Evolutionary conservation across 2,888 invertebrate species (phyloP), one percentile per base, ranked within the genome.

Genomic region (Leucania comma): DNA sequence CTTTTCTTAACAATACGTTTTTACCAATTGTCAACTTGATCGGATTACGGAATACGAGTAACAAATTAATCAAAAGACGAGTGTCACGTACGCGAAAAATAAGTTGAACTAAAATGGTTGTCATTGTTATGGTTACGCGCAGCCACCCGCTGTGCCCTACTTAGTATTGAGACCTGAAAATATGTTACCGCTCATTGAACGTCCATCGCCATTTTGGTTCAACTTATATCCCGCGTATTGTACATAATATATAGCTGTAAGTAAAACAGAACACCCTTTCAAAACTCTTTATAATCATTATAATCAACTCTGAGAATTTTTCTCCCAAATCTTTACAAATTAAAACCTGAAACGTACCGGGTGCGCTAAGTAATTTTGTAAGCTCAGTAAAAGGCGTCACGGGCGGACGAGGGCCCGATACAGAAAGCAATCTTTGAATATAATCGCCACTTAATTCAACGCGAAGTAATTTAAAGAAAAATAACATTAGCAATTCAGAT

Each of bases 401-500:
- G 80, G 78, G 76, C 87, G 87, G 88, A 90, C 88, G 89, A 85
- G 84, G 88, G 86, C 80, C 83, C 91, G 90, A 93, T 93, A 89
- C 89, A 86, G 89, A 90, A 90, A 92, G 92, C 92, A 93, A 90
- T 92, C 92, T 92, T 89, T 90, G 91, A 92, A 92, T 93, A 93
- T 94, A 92, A 94, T 93, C 91, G 92, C 89, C 89, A 86, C 88
- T 92, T 94, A 94, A 94, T 94, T 92, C 90, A 83, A 83, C 87
- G 88, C 90, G 86, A 92, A 93, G 95, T 94, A 94, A 95, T 95
- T 94, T 94, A 93, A 93, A 95, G 93, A 95, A 95, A 95, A 95
- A 95, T 95, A 95, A 94, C 94, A 95, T 95, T 95, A 94, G 95
- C 94, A 95, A 95, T 93, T 95, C 94, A 95, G 91, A 95, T 95